Percentiles rank a stretch among this genome's conserved stretches.
These are phyloP conservation scores for Synanceia verrucosa DNA, from an alignment of 2,797 vertebrate genomes.

Conservation along the genomic window DNA sequence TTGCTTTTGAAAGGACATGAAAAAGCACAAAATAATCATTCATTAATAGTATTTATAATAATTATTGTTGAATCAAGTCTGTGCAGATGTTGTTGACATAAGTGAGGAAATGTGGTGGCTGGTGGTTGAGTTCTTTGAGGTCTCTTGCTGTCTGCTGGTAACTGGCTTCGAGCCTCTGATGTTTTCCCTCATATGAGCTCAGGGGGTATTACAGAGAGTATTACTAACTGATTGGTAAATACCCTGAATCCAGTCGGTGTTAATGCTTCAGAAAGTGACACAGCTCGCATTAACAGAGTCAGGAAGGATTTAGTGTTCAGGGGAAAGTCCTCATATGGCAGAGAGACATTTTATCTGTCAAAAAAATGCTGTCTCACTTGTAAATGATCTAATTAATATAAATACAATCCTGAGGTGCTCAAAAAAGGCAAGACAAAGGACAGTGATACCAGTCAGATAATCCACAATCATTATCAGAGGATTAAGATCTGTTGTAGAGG, in stretches of 20 bases:
- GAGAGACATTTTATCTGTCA: background rate
- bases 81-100: background rate
- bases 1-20: background rate
- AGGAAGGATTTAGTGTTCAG: background rate
- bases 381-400: background rate
- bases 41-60: too few species aligned
- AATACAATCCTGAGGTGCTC: too few species aligned
- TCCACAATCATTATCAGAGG: too few species aligned
- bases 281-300: background rate
- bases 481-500: too few species aligned
- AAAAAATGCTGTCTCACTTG: background rate
- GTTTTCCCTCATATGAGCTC: background rate
- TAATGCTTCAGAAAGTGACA: background rate
- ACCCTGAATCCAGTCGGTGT: background rate
- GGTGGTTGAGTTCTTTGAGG: background rate
- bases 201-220: background rate
- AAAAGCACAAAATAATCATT: too few species aligned
- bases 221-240: background rate
- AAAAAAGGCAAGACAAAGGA: too few species aligned
- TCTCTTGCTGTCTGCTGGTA: background rate
- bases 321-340: background rate
- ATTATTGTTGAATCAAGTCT: background rate
- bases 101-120: background rate
- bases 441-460: too few species aligned
- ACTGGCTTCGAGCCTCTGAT: background rate